Evolutionary conservation across 2,888 invertebrate genomes (phyloP).

Genomic region (Dimorphilus gyrociliatus): DNA sequence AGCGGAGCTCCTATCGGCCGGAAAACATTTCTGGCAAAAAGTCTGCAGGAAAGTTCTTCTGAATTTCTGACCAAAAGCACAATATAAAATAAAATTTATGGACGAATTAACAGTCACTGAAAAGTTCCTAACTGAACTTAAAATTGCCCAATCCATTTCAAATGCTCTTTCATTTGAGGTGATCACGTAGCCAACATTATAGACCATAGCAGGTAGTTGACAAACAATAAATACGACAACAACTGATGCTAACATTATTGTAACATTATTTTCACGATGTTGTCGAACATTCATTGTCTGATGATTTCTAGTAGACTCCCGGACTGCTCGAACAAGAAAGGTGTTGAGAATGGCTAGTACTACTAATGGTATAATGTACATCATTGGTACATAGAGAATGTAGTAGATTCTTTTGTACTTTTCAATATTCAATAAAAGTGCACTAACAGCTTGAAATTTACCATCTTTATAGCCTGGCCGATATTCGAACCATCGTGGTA

Average conservation of each 20-base stretch:
- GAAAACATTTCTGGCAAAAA: slow-evolving; percentile 22
- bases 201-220: slow-evolving; percentile 49
- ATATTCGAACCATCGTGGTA: slow-evolving; percentile 48
- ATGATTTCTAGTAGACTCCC: slow-evolving; percentile 72
- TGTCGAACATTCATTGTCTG: slow-evolving; percentile 73
- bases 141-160: slow-evolving; percentile 40
- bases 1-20: too few relatives aligned
- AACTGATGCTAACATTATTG: slow-evolving; percentile 83
- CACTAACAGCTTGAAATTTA: too few relatives aligned
- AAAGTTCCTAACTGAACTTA: slow-evolving; percentile 48
- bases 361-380: slow-evolving; percentile 79
- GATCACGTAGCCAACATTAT: slow-evolving; percentile 53
- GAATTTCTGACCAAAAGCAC: slow-evolving; percentile 92
- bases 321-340: slow-evolving; percentile 61
- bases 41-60: slow-evolving; percentile 37
- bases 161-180: slow-evolving; percentile 45
- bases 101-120: slow-evolving; percentile 91
- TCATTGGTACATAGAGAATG: slow-evolving; percentile 81
- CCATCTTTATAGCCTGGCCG: slow-evolving; percentile 15
- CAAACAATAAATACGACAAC: slow-evolving; percentile 85
- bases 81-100: slow-evolving; percentile 92
- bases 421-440: too few relatives aligned
- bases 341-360: slow-evolving; percentile 73
- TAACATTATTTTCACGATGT: slow-evolving; percentile 76
- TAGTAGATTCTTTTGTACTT: slow-evolving; percentile 66